Evolutionary conservation across 2,888 invertebrate genomes (phyloP).

Genomic region (Gymnosoma rotundatum): DNA sequence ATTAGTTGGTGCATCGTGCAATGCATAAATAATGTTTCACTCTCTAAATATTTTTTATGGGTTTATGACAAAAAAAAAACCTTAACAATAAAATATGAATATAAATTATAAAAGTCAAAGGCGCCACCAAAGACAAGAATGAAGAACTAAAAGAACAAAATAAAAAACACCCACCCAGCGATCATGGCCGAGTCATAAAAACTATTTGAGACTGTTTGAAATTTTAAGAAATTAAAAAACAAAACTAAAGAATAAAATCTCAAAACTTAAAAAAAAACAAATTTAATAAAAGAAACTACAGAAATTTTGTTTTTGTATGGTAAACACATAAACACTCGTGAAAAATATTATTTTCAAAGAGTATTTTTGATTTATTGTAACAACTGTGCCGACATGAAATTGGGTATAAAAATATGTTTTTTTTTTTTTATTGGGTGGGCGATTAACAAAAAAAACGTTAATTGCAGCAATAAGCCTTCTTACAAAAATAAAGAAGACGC

Average conservation of each 20-base stretch:
- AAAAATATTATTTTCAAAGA: slow-evolving; percentile 64
- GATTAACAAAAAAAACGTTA: slow-evolving; percentile 42
- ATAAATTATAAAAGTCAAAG: slow-evolving; percentile 65
- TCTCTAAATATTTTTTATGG: slow-evolving; percentile 42
- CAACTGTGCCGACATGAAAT: slow-evolving; percentile 69
- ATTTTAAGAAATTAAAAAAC: slow-evolving; percentile 23
- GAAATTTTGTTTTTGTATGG: slow-evolving; percentile 30
- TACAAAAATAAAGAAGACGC: not conserved
- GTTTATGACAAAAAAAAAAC: slow-evolving; percentile 61
- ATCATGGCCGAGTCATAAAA: slow-evolving; percentile 60
- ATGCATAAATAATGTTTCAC: slow-evolving; percentile 64
- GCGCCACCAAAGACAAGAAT: slow-evolving; percentile 51
- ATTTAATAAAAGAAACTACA: slow-evolving; percentile 5
- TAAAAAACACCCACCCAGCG: slow-evolving; percentile 62
- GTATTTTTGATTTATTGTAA: slow-evolving; percentile 71
- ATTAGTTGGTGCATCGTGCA: slow-evolving; percentile 47
- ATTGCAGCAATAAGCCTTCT: not conserved
- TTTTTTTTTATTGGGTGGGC: slow-evolving; percentile 69
- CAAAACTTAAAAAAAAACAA: slow-evolving; percentile 37
- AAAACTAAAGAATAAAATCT: not conserved
- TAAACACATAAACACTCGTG: slow-evolving; percentile 15
- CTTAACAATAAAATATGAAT: slow-evolving; percentile 52
- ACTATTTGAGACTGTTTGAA: slow-evolving; percentile 46
- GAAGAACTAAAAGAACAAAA: slow-evolving; percentile 25
- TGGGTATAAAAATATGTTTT: slow-evolving; percentile 59